Evolutionary conservation across 2,797 vertebrate species (phyloP).

Genomic region (Chaunax sp.): DNA sequence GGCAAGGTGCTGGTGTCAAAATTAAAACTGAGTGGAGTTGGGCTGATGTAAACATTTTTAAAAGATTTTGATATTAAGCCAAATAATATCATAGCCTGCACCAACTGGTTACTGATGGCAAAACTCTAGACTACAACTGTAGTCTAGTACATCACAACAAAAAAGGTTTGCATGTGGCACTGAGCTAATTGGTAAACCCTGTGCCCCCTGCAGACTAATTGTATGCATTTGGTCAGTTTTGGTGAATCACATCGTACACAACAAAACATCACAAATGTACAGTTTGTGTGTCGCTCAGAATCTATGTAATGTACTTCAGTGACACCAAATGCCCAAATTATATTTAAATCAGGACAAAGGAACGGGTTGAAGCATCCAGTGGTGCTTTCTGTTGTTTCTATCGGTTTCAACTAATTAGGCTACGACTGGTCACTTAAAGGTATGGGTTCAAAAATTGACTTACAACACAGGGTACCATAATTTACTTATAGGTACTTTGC

Average conservation of each 20-base stretch:
- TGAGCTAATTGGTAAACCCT: too few species aligned
- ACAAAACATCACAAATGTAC: background rate
- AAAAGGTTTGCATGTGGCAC: too few species aligned
- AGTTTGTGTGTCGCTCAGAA: background rate
- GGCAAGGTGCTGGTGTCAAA: too few species aligned
- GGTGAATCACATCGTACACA: background rate
- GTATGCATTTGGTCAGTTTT: background rate
- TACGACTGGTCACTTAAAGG: background rate
- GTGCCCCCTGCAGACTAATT: too few species aligned
- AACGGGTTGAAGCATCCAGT: background rate
- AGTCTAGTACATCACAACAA: too few species aligned
- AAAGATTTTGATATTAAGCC: too few species aligned
- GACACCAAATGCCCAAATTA: background rate
- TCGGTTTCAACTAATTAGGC: background rate
- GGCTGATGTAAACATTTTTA: too few species aligned
- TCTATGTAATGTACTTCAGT: background rate
- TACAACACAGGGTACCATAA: background rate
- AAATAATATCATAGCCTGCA: too few species aligned
- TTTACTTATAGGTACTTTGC: background rate
- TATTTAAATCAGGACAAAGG: background rate
- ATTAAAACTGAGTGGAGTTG: too few species aligned
- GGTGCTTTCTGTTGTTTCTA: conserved; percentile 2
- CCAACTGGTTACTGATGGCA: too few species aligned
- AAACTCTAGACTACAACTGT: too few species aligned
- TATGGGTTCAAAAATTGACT: background rate